Evolutionary conservation across 2,113 vertebrate species (phyloP), one percentile per base, ranked within the genome.

Genomic region (Psittacula cyanocephala): DNA sequence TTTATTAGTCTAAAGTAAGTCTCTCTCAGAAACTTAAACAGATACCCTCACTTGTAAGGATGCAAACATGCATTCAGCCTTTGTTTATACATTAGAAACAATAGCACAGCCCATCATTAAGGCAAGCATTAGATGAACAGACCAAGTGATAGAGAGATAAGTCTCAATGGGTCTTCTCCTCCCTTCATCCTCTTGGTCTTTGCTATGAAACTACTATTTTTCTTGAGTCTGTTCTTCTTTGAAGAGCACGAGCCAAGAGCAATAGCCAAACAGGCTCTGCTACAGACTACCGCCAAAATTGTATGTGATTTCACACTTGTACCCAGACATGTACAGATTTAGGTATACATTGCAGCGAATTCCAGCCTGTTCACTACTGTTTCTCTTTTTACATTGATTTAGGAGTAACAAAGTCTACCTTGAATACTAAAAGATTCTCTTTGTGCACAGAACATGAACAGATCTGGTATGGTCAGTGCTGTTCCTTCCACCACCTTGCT

Each of bases 191-290:
- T 57, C 65, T 20, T 50, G 37, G 41, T 23, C 57, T 71, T 63
- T 67, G 53, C 25, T 41, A 23, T 3, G n/a, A 31, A 75, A 41
- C 18, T 43, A 16, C n/a, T 50, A 13, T 8, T 67, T 80, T 63
- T 41, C 55, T 33, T 37, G 37, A 47, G 16, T 22, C 1, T 3
- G 5, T 57, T 63, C 24, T 35, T 89, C 52, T 94, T 43, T 17
- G 69, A 87, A 59, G 68, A 84, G 68, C 64, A 71, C n/a, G 37
- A 94, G 69, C 37, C n/a, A 71, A 18, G 20, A 86, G 44, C 83
- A 76, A 37, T 9, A 65, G 57, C 47, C 74, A 81, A 53, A 63
- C 5, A 55, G 62, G 41, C 17, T 52, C 20, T n/a, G 17, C 43
- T 50, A 22, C 68, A 65, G 19, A 20, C 23, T 15, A 0, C 24